Evolutionary conservation across 2,113 vertebrate genomes (phyloP).

Genomic region (Phoxinus phoxinus): DNA sequence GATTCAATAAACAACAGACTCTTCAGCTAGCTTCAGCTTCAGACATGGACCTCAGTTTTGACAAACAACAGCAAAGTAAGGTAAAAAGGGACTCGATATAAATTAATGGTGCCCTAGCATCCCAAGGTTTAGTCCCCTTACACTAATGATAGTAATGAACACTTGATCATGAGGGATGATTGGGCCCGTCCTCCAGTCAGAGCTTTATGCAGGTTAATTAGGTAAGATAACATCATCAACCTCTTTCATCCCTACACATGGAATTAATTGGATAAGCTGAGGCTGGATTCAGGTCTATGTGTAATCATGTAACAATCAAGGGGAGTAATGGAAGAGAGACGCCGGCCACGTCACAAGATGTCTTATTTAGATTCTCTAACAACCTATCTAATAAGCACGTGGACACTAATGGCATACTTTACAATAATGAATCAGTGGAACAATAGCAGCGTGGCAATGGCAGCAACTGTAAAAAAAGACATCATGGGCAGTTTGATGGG

Average conservation of each 20-base stretch:
- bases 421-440: conserved; percentile 42
- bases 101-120: conserved; percentile 75
- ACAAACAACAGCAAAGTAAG: conserved; percentile 75
- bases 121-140: conserved; percentile 75
- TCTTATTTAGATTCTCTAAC: conserved; percentile 74
- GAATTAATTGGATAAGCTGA: conserved; percentile 81
- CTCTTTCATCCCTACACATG: conserved; percentile 76
- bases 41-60: conserved; percentile 52
- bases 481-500: conserved; percentile 42
- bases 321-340: conserved; percentile 67
- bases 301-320: conserved; percentile 78
- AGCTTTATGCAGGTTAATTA: conserved; percentile 84
- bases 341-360: conserved; percentile 67
- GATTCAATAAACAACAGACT: background rate
- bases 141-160: conserved; percentile 81
- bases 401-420: conserved; percentile 57
- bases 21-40: conserved; percentile 31
- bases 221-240: conserved; percentile 86
- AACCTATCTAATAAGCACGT: conserved; percentile 70
- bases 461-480: conserved; percentile 47
- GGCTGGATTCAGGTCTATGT: conserved; percentile 75
- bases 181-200: conserved; percentile 76
- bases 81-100: conserved; percentile 69
- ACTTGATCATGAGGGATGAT: conserved; percentile 77
- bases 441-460: background rate